Evolutionary conservation across 2,797 vertebrate genomes (phyloP), one percentile per base, ranked within the genome.

Genomic region (Spea hammondii): DNA sequence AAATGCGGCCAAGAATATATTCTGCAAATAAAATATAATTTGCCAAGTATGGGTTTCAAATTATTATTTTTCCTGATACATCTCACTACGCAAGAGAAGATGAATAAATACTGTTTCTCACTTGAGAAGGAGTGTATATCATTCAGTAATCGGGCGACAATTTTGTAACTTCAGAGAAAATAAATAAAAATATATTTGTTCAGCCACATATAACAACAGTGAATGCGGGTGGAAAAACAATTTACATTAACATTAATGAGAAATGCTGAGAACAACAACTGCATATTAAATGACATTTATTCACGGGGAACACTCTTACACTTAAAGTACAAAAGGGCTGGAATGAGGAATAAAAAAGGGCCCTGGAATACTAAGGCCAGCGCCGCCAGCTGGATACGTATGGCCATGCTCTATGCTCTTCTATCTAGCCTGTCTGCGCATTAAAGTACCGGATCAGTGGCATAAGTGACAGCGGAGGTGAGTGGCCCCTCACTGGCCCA

Each of bases 71-170:
- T 0, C 6, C n/a, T 65, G 76, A 72, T 74, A 49, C 49, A 73
- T 75, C 17, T 84, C 65, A 74, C 47, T 67, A 66, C 55, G 76
- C 50, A 73, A 84, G 70, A 77, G 6, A 45, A 74, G 55, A 67
- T 68, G 83, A 78, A 48, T 1, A 17, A 82, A 82, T 74, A 70
- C 79, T 8, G 75, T 79, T 86, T 76, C 76, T 76, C 82, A 84
- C 59, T 5, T 70, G 48, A 72, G 8, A n/a, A 57, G 64, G 60
- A 82, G 8, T 72, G 79, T 75, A 64, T 65, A 64, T 65, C 72
- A 0, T 6, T 85, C 84, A 11, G 65, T 83, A 68, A 81, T 84
- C 45, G 72, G 54, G 51, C 46, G 70, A 74, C 50, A 74, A 14
- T 78, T 83, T 79, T 67, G 32, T 50, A 60, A 82, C 62, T 71